phyloP scores from a whole-genome alignment of 2,113 vertebrate genomes.

The Rhinoderma darwinii region DNA sequence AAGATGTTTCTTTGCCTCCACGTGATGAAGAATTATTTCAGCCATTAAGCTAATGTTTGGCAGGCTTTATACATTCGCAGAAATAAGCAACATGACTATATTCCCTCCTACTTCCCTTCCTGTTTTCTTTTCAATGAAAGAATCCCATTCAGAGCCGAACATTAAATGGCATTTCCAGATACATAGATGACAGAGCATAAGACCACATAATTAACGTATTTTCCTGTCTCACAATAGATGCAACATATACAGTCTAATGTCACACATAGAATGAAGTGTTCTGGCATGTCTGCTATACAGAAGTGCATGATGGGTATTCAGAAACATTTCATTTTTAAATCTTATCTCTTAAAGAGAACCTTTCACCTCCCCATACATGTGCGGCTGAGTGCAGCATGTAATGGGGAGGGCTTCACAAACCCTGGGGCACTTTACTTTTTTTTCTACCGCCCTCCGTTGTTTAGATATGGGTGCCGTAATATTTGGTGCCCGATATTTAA shows the following conservation, averaged over 20 bases:
- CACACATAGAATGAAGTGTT: constrained; percentile 28
- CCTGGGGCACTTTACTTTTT: too few relatives aligned
- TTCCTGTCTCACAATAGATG: constrained; percentile 68
- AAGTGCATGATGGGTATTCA: neutral
- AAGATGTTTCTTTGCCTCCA: constrained; percentile 71
- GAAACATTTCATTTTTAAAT: neutral
- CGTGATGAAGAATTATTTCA: constrained; percentile 68
- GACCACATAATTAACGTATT: constrained; percentile 70
- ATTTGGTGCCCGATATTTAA: too few relatives aligned
- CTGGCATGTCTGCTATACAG: neutral
- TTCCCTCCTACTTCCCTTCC: constrained; percentile 71
- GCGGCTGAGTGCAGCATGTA: too few relatives aligned
- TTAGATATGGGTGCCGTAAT: too few relatives aligned
- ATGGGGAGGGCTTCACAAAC: too few relatives aligned
- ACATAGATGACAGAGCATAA: constrained; percentile 67
- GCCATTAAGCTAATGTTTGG: constrained; percentile 69
- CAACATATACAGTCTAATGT: constrained; percentile 39
- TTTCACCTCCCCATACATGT: too few relatives aligned
- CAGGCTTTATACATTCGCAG: constrained; percentile 68
- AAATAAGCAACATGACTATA: constrained; percentile 68
- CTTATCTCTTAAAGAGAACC: neutral
- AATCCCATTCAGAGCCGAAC: constrained; percentile 68
- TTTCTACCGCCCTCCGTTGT: too few relatives aligned
- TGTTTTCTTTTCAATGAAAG: constrained; percentile 73
- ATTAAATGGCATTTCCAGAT: constrained; percentile 66